phyloP scores from a whole-genome alignment of 2,113 vertebrate species.

The Albula glossodonta region DNA sequence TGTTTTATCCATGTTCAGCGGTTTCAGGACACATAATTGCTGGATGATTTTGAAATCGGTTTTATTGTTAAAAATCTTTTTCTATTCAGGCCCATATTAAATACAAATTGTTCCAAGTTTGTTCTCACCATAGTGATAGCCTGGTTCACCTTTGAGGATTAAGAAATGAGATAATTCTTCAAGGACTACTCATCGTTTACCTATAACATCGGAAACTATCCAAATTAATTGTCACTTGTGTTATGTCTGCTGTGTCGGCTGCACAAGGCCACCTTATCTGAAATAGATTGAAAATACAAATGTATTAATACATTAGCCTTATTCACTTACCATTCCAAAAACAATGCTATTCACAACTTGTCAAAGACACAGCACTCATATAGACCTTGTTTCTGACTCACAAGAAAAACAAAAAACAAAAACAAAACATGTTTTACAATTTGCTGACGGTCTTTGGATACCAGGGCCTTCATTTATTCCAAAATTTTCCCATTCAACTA shows the following conservation, averaged over 20 bases:
- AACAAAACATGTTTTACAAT: background rate
- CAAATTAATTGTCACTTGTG: background rate
- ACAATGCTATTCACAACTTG: background rate
- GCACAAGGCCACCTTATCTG: background rate
- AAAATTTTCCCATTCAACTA: constrained; percentile 39
- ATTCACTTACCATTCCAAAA: background rate
- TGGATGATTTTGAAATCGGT: too few species aligned
- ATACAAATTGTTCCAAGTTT: too few species aligned
- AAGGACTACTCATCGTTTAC: background rate
- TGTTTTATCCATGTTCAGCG: too few species aligned
- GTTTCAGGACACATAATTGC: too few species aligned
- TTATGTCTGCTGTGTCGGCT: background rate
- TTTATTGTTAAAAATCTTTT: too few species aligned
- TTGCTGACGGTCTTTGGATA: background rate
- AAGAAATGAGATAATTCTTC: too few species aligned
- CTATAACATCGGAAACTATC: background rate
- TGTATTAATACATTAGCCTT: background rate
- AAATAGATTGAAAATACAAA: background rate
- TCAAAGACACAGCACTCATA: background rate
- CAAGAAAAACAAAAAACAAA: background rate
- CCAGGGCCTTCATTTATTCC: constrained; percentile 46
- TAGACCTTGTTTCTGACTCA: background rate
- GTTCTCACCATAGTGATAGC: too few species aligned
- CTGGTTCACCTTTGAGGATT: too few species aligned
- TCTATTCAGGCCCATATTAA: too few species aligned